phyloP scores from a whole-genome alignment of 1,140 invertebrate genomes.

The Carposina sasakii region DNA sequence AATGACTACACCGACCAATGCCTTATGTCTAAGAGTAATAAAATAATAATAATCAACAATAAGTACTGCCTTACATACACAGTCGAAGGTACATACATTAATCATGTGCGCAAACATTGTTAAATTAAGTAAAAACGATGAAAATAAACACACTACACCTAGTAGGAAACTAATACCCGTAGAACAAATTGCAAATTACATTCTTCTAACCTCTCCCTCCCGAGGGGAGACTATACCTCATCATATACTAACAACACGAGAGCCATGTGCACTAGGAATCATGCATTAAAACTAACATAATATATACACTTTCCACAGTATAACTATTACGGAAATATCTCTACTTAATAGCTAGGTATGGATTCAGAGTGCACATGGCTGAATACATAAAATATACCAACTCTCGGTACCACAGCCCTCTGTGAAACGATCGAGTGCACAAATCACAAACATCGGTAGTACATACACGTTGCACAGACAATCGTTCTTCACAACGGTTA shows the following conservation, averaged over 20 bases:
- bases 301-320: conserved; percentile 42
- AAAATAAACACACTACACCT: conserved; percentile 62
- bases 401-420: conserved; percentile 14
- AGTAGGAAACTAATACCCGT: conserved; percentile 72
- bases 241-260: conserved; percentile 16
- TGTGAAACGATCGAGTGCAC: conserved; percentile 14
- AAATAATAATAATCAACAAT: conserved; percentile 72
- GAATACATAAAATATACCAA: conserved; percentile 13
- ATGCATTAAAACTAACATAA: conserved; percentile 23
- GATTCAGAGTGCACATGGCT: conserved; percentile 35
- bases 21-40: conserved; percentile 53
- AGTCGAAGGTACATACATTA: conserved; percentile 38
- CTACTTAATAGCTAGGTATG: too few relatives aligned
- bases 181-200: conserved; percentile 70
- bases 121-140: conserved; percentile 51
- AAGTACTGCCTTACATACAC: conserved; percentile 47
- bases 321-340: too few relatives aligned
- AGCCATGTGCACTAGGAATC: conserved; percentile 31
- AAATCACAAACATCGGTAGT: conserved; percentile 16
- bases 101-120: conserved; percentile 51
- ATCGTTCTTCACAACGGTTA: conserved; percentile 16
- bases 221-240: too few relatives aligned
- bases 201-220: too few relatives aligned
- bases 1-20: conserved; percentile 41
- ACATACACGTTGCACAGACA: too few relatives aligned